Evolutionary conservation across 2,797 vertebrate genomes (phyloP).

Genomic region (Sebastes cheni): DNA sequence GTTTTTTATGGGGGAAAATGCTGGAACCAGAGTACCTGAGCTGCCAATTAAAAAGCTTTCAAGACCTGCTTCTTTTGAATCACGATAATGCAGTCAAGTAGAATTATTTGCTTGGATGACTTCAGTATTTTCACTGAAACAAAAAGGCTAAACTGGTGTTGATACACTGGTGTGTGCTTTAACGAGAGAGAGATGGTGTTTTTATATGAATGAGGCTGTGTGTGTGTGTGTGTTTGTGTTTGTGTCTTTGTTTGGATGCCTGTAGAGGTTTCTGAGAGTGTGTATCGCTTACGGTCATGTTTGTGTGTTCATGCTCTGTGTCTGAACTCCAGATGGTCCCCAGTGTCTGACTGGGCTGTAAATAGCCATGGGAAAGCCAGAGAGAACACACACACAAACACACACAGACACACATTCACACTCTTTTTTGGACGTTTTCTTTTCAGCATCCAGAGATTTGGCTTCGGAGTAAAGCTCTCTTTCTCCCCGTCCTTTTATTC

Average conservation of each 20-base stretch:
- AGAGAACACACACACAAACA: neutral
- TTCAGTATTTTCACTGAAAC: neutral
- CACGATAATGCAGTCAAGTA: neutral
- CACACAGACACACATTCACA: constrained; percentile 6
- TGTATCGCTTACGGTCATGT: neutral
- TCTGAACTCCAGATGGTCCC: constrained; percentile 60
- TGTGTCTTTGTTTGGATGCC: constrained; percentile 1
- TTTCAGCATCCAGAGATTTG: constrained; percentile 37
- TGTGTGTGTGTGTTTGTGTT: neutral
- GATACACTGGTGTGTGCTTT: neutral
- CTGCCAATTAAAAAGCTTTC: neutral
- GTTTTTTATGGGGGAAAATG: neutral
- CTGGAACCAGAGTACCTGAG: neutral
- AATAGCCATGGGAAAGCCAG: constrained; percentile 74
- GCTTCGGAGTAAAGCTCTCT: constrained; percentile 11
- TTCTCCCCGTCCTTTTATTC: constrained; percentile 33
- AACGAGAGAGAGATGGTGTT: neutral
- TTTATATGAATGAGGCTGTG: constrained; percentile 8
- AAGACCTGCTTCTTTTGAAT: neutral
- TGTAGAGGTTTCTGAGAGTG: neutral
- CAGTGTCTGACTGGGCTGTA: constrained; percentile 59
- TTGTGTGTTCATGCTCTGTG: neutral
- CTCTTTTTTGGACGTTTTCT: constrained; percentile 34
- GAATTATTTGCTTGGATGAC: neutral
- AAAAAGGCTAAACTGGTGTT: neutral